phyloP scores from a whole-genome alignment of 2,888 invertebrate genomes.

The Phortica magna region DNA sequence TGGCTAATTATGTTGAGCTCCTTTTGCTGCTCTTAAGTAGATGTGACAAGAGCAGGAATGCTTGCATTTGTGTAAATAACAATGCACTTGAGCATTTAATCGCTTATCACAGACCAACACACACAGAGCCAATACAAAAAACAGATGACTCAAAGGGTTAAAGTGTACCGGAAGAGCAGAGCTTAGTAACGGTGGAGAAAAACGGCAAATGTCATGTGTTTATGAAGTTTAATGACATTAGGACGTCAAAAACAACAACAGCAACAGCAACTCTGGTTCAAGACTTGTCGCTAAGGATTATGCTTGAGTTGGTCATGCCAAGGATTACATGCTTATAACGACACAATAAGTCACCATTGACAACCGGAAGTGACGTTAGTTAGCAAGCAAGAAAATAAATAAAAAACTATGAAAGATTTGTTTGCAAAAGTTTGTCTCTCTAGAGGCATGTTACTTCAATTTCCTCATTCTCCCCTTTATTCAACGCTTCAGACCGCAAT shows the following conservation, averaged over 20 bases:
- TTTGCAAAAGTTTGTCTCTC: no score
- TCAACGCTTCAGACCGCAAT: no score
- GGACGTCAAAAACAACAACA: neutral
- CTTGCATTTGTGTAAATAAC: no score
- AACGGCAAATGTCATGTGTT: neutral
- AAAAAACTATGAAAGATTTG: neutral
- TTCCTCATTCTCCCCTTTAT: neutral
- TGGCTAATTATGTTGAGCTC: neutral
- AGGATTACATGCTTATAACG: neutral
- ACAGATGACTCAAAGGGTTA: constrained; percentile 2
- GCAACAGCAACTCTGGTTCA: neutral
- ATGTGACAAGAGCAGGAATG: neutral
- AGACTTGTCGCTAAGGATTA: neutral
- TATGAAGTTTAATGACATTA: constrained; percentile 10
- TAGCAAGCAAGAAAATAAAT: neutral
- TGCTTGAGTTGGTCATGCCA: neutral
- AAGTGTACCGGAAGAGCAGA: constrained; percentile 13
- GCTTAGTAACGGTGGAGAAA: neutral
- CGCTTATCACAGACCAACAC: neutral
- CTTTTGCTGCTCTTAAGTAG: neutral
- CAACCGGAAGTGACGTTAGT: constrained; percentile 21
- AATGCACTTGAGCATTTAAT: constrained; percentile 3
- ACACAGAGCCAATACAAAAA: neutral
- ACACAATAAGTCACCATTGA: neutral
- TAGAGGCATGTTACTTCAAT: neutral